Base-by-base conservation (phyloP, 2,888 invertebrate species). In the Helleia helle region DNA sequence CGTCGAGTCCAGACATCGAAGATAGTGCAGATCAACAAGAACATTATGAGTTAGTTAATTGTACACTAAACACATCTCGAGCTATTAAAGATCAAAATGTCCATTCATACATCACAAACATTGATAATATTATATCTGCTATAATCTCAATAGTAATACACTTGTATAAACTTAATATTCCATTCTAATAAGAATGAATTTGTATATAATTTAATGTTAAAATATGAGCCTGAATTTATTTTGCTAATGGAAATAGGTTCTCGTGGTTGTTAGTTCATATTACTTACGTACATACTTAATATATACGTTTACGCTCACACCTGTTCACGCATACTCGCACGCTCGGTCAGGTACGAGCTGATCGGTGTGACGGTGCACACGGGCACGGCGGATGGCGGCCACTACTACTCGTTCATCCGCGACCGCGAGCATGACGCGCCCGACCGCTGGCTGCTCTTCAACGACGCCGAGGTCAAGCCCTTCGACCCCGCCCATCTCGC, bases 301-400 rank as follows among this genome's bases (percentile, higher is more conserved):
- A 11, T 11, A 28, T 12, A 8, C 8, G 4, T 26, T 8, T 3
- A 9, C 26, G 8, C 5, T 29, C 14, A 13, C 1, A n/a, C 9
- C 4, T 6, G 15, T n/a, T 28, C 12, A 5, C 2, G 13, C 7
- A 2, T 1, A 13, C 9, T 4, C 8, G 2, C 18, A 12, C 2
- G 12, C 1, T 7, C 7, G 11, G 6, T 6, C 49, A 89, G 89
- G 40, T 89, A 93, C 74, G 94, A 95, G 70, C 72, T 96, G 48
- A 95, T 95, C 47, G 97, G 97, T 7, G 96, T 97, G 7, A 97
- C 97, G 0, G 97, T 97, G 0, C 97, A 97, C 79, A 97, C 97
- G 9, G 97, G 97, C n/a, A 97, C 96, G 0, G 97, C 97, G 1
- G 97, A 97, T 71, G 97, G 97, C 40, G 97, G 97, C 0, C 97